These are phyloP conservation scores for Saccostrea echinata DNA, from an alignment of 1,140 invertebrate species.

Conservation along the genomic window DNA sequence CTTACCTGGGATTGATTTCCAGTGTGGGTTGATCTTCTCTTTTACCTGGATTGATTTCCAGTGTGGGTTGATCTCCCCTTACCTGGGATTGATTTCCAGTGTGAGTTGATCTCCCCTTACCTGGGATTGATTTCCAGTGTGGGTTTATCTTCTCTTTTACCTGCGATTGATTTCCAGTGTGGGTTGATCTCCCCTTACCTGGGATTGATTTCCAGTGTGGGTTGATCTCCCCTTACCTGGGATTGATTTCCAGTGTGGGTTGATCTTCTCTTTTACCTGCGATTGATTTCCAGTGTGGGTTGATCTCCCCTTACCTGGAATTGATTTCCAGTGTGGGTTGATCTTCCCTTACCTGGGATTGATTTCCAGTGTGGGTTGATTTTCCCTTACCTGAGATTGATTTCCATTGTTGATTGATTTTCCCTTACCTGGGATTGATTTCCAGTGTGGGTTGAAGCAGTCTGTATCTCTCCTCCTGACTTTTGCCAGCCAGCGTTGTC, in stretches of 20 bases:
- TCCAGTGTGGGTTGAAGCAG: constrained; percentile 94
- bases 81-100: constrained; percentile 96
- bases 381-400: constrained; percentile 87
- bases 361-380: not conserved
- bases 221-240: no score
- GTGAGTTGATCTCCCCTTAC: constrained; percentile 85
- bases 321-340: no score
- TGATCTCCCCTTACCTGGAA: no score
- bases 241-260: no score
- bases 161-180: not conserved
- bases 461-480: constrained; percentile 91
- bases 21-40: not conserved
- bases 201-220: no score
- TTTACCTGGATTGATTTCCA: no score
- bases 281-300: no score
- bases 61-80: no score
- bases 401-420: constrained; percentile 94
- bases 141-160: not conserved
- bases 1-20: constrained; percentile 81
- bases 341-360: not conserved
- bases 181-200: no score
- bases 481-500: constrained; percentile 91
- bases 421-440: constrained; percentile 91
- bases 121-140: no score
- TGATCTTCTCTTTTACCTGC: not conserved